Conservation (phyloP, 2,113 vertebrate genomes). For the Rutilus rutilus region DNA sequence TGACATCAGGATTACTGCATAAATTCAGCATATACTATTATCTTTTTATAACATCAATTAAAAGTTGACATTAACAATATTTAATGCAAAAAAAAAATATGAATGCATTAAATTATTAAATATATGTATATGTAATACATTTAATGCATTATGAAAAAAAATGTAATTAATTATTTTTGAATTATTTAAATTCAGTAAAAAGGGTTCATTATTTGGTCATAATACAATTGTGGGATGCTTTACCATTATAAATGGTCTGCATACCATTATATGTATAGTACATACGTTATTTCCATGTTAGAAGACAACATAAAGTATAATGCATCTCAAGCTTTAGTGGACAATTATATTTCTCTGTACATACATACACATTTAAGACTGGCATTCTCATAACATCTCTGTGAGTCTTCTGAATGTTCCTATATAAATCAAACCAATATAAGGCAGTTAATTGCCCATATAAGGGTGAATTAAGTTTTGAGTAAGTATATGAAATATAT, state of each 20-base stretch:
- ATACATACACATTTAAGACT: background rate
- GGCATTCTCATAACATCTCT: background rate
- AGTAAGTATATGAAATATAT: constrained; percentile 21
- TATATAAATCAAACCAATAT: constrained; percentile 22
- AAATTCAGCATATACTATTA: background rate
- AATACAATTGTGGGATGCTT: background rate
- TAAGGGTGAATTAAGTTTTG: constrained; percentile 44
- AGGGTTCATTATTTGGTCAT: background rate
- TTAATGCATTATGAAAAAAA: background rate
- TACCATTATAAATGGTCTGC: background rate
- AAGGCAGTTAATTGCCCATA: constrained; percentile 52
- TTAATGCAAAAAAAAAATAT: background rate
- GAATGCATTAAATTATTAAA: no score
- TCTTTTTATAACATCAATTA: background rate
- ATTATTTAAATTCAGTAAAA: background rate
- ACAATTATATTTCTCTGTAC: background rate
- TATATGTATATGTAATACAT: background rate
- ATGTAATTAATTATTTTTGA: background rate
- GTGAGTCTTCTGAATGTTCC: background rate
- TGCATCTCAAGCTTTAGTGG: background rate
- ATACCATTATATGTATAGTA: background rate
- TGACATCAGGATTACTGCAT: background rate
- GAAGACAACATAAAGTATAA: background rate
- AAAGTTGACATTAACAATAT: background rate
- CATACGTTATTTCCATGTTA: background rate